Conservation (phyloP, 2,113 vertebrate species). For the Cercopithecus mona region DNA sequence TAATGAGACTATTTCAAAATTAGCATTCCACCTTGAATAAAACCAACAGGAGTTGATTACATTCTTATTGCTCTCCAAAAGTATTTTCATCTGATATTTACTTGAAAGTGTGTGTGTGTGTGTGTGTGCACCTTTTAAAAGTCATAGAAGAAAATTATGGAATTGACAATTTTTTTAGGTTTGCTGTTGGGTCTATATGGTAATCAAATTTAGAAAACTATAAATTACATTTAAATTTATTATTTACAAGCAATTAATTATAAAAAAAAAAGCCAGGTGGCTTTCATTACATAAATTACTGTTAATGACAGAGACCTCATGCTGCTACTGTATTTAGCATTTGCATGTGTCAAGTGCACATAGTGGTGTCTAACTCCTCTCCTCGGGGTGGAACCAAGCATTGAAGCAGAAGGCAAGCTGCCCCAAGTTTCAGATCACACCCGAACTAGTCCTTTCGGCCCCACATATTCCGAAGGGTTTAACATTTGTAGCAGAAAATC, state of each 20-base stretch:
- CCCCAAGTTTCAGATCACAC: slow-evolving; percentile 65
- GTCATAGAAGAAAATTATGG: not conserved
- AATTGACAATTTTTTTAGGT: slow-evolving; percentile 51
- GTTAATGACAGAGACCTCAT: slow-evolving; percentile 97
- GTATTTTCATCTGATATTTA: slow-evolving; percentile 44
- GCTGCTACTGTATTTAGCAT: slow-evolving; percentile 94
- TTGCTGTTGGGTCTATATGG: slow-evolving; percentile 82
- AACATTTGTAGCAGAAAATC: slow-evolving; percentile 37
- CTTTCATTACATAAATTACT: slow-evolving; percentile 94
- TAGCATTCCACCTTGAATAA: slow-evolving; percentile 8
- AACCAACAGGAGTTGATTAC: not conserved
- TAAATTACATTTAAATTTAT: slow-evolving; percentile 95
- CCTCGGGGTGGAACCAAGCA: slow-evolving; percentile 85
- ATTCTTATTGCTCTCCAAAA: slow-evolving; percentile 1
- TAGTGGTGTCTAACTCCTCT: slow-evolving; percentile 84
- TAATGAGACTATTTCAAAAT: slow-evolving; percentile 53
- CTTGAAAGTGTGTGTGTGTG: not conserved
- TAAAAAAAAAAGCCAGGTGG: slow-evolving; percentile 90
- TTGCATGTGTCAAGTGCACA: slow-evolving; percentile 90
- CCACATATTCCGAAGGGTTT: slow-evolving; percentile 38
- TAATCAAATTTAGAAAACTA: slow-evolving; percentile 89
- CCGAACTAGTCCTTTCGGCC: slow-evolving; percentile 46
- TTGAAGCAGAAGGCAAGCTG: slow-evolving; percentile 43
- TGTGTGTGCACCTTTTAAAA: not conserved
- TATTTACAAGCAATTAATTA: slow-evolving; percentile 99